Percentiles rank a stretch among this genome's conserved stretches.
phyloP scores from a whole-genome alignment of 1,140 invertebrate species.

The Dreissena rostriformis region DNA sequence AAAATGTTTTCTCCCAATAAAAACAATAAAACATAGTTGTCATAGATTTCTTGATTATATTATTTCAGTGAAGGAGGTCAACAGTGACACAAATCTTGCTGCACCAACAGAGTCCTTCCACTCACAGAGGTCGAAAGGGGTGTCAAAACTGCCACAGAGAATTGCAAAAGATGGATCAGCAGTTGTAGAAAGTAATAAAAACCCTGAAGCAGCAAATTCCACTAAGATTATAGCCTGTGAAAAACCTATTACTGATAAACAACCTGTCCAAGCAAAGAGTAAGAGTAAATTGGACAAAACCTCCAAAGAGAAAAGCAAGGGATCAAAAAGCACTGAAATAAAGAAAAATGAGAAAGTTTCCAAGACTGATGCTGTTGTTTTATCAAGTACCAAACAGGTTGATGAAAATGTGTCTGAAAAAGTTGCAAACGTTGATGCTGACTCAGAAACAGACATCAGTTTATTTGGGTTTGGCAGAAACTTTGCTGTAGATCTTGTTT shows the following conservation, averaged over 20 bases:
- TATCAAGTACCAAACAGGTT: neutral
- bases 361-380: neutral
- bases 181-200: too few relatives aligned
- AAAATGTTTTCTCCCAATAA: too few relatives aligned
- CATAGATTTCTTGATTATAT: too few relatives aligned
- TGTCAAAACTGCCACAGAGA: neutral
- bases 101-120: too few relatives aligned
- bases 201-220: too few relatives aligned
- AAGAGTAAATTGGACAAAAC: conserved; percentile 3
- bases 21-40: too few relatives aligned
- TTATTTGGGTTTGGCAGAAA: conserved; percentile 50
- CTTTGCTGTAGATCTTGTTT: conserved; percentile 39
- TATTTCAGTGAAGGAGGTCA: too few relatives aligned
- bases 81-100: too few relatives aligned
- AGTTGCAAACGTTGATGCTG: neutral
- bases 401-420: neutral
- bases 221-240: too few relatives aligned
- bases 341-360: conserved; percentile 1
- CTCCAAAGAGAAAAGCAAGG: neutral
- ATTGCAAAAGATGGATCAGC: neutral
- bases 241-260: too few relatives aligned
- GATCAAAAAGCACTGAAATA: neutral
- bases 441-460: conserved; percentile 36
- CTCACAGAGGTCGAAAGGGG: too few relatives aligned
- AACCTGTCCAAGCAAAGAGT: neutral